phyloP scores from a whole-genome alignment of 2,797 vertebrate species.

The Sebastiscus albofasciatus region DNA sequence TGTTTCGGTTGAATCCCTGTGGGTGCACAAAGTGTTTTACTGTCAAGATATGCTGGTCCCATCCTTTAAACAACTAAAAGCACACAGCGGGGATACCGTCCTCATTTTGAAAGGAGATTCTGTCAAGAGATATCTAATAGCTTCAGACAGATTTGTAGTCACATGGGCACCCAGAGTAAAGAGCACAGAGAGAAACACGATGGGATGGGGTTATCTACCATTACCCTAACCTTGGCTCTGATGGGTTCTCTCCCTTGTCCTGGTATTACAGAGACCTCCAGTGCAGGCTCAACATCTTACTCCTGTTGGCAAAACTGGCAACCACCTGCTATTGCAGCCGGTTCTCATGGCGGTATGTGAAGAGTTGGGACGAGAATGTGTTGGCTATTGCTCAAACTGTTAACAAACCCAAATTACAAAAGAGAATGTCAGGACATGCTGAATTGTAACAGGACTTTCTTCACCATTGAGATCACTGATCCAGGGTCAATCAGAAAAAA shows the following conservation, averaged over 20 bases:
- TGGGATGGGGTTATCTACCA: background rate
- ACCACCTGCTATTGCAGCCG: background rate
- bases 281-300: background rate
- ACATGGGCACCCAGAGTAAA: background rate
- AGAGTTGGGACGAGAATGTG: too few relatives aligned
- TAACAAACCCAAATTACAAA: background rate
- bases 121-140: constrained; percentile 8
- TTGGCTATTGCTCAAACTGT: background rate
- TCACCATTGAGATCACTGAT: background rate
- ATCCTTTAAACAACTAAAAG: constrained; percentile 25
- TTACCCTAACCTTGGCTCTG: background rate
- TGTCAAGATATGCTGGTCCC: constrained; percentile 19
- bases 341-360: too few relatives aligned
- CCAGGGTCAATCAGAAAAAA: background rate
- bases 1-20: background rate
- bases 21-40: background rate
- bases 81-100: constrained; percentile 5
- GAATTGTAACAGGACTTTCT: background rate
- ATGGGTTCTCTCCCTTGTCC: background rate
- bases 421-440: background rate
- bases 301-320: background rate
- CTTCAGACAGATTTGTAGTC: constrained; percentile 7
- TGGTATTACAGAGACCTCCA: background rate
- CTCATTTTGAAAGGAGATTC: constrained; percentile 12
- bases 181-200: constrained; percentile 2